Percentiles rank a stretch among this genome's conserved stretches.
phyloP scores from a whole-genome alignment of 2,113 vertebrate genomes.

The Leucopsar rothschildi region DNA sequence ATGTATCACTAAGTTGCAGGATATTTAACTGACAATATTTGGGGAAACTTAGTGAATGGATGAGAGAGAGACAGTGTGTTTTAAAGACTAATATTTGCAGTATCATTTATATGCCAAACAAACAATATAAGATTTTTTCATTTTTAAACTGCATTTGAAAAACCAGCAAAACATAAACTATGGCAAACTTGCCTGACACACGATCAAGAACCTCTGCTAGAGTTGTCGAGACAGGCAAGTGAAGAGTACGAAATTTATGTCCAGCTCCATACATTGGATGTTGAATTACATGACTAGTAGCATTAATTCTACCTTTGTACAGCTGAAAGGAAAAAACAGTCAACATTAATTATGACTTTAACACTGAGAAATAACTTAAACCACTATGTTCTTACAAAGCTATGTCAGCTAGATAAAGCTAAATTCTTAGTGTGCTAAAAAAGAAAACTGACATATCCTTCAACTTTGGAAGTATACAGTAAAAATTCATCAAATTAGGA shows the following conservation, averaged over 20 bases:
- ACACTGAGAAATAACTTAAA: background rate
- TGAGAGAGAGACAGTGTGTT: background rate
- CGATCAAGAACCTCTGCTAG: slow-evolving; percentile 95
- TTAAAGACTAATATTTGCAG: background rate
- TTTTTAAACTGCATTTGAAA: background rate
- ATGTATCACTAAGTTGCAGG: background rate
- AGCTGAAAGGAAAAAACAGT: slow-evolving; percentile 72
- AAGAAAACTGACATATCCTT: background rate
- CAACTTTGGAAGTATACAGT: background rate
- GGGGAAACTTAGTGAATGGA: background rate
- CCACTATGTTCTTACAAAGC: background rate
- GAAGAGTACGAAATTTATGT: slow-evolving; percentile 98
- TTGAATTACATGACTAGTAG: slow-evolving; percentile 97
- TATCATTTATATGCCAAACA: background rate
- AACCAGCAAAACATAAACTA: background rate
- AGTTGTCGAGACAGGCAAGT: slow-evolving; percentile 95
- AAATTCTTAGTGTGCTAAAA: background rate
- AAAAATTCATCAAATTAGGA: background rate
- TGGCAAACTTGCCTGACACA: slow-evolving; percentile 85
- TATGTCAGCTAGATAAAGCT: background rate
- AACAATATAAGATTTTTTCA: background rate
- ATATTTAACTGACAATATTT: background rate
- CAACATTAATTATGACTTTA: background rate
- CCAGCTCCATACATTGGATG: slow-evolving; percentile 98
- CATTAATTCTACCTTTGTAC: slow-evolving; percentile 98